Conservation (phyloP, 2,113 vertebrate genomes). For the Stercorarius parasiticus region DNA sequence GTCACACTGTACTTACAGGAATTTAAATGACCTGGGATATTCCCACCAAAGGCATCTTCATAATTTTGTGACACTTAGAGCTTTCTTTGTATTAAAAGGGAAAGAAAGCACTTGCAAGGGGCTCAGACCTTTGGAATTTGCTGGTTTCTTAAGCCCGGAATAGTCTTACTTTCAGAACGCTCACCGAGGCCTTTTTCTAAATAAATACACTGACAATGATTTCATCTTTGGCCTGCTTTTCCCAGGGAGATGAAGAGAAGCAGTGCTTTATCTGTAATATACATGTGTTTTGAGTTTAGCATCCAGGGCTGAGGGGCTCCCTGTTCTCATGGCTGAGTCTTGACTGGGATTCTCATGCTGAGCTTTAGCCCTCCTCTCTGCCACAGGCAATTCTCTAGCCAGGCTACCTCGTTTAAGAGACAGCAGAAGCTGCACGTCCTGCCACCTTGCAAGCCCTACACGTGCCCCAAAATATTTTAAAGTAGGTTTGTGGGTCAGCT, state of each 20-base stretch:
- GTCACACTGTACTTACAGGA: background rate
- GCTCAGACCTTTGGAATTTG: background rate
- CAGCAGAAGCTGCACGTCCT: background rate
- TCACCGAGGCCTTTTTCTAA: background rate
- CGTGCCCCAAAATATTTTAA: constrained; percentile 12
- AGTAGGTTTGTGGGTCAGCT: constrained; percentile 63
- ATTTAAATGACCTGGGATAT: background rate
- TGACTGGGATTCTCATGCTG: background rate
- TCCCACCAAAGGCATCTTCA: background rate
- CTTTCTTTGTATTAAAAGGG: background rate
- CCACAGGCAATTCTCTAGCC: background rate
- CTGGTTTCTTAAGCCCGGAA: background rate
- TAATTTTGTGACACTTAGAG: background rate
- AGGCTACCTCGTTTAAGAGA: background rate
- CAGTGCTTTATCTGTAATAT: background rate
- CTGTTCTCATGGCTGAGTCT: background rate
- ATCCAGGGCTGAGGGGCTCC: background rate
- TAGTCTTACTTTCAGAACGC: background rate
- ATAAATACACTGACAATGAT: background rate
- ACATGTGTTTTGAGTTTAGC: background rate
- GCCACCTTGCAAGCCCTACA: background rate
- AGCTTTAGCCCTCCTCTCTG: background rate
- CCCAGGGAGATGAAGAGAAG: background rate
- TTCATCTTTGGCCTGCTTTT: background rate
- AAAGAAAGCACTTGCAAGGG: background rate